Base-by-base conservation (phyloP, 1,140 invertebrate genomes). In the Habropoda laboriosa region DNA sequence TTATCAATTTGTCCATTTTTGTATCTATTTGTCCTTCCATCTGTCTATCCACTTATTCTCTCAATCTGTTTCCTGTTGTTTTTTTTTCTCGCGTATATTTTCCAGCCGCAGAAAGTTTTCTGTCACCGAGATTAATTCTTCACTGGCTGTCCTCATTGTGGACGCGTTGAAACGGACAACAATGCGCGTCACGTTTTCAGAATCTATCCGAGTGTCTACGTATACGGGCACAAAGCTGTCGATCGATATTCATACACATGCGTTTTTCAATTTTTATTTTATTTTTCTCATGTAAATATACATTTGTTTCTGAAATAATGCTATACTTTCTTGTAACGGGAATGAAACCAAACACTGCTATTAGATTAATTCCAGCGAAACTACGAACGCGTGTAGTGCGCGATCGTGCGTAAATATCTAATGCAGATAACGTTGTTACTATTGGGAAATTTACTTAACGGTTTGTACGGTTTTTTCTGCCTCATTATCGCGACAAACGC, bases 111-210 rank as follows among this genome's bases (percentile, higher is more conserved):
- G 64, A 78, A 78, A 58, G 75, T 71, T 55, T 71, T 71, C 53
- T 35, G 42, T 71, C 75, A 55, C 42, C 55, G 42, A 60, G 75
- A 78, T 70, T 78, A 78, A 78, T 78, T 71, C 75, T 71, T 78
- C 67, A 60, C 66, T 21, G 55, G 75, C 67, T 70, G 66, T 70
- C 67, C 67, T 78, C 55, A 78, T 24, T 66, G 75, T 71, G 58
- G 64, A 71, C 67, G 55, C 75, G 75, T 49, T 30, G 66, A 53
- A 71, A 60, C 63, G 45, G 73, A 57, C 73, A 47, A 63, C 58
- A 76, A 76, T 76, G 27, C 49, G 24, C 63, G 38, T 67, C 75
- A 42, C 55, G 55, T 71, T 78, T 71, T 49, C 35, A 58, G 75
- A 60, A 49, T 57, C 63, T 73, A 30, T 58, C 35, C 68, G 38